Percentiles rank a stretch among this genome's conserved stretches.
phyloP scores from a whole-genome alignment of 2,888 invertebrate genomes.

The Noctua pronuba region DNA sequence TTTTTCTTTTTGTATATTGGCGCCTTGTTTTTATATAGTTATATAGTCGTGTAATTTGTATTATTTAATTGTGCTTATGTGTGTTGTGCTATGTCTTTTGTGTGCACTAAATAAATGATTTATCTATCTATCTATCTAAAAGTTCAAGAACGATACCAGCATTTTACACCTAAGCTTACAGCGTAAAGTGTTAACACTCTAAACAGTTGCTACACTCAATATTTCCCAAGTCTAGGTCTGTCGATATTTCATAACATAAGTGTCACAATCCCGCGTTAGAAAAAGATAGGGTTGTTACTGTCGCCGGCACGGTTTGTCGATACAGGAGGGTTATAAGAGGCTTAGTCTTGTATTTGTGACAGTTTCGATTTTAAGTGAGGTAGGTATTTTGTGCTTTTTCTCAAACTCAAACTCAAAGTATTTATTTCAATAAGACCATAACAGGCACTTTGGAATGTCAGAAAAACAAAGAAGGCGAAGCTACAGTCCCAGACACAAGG shows the following conservation, averaged over 20 bases:
- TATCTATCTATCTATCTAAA: too few species aligned
- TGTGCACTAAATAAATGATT: too few species aligned
- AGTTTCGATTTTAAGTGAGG: not conserved
- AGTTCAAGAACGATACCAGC: not conserved
- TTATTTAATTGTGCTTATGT: too few species aligned
- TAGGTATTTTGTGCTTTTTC: not conserved
- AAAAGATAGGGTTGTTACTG: conserved; percentile 19
- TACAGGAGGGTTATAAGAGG: not conserved
- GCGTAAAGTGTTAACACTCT: conserved; percentile 11
- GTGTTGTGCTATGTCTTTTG: too few species aligned
- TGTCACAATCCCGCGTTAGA: conserved; percentile 5
- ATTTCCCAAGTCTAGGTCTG: conserved; percentile 14
- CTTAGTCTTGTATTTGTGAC: not conserved
- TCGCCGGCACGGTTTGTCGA: conserved; percentile 4
- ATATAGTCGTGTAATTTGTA: too few species aligned
- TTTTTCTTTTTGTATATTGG: too few species aligned
- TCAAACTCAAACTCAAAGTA: too few species aligned
- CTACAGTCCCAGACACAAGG: too few species aligned
- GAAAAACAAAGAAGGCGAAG: too few species aligned
- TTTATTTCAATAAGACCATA: too few species aligned
- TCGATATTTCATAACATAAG: conserved; percentile 46
- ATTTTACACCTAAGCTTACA: not conserved
- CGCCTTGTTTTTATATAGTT: too few species aligned
- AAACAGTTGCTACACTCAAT: conserved; percentile 36
- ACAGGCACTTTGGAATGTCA: too few species aligned